A percentile compares a stretch with the other conserved stretches of the same genome.
phyloP scores from a whole-genome alignment of 2,888 invertebrate species.

The Cyrtodaria siliqua region DNA sequence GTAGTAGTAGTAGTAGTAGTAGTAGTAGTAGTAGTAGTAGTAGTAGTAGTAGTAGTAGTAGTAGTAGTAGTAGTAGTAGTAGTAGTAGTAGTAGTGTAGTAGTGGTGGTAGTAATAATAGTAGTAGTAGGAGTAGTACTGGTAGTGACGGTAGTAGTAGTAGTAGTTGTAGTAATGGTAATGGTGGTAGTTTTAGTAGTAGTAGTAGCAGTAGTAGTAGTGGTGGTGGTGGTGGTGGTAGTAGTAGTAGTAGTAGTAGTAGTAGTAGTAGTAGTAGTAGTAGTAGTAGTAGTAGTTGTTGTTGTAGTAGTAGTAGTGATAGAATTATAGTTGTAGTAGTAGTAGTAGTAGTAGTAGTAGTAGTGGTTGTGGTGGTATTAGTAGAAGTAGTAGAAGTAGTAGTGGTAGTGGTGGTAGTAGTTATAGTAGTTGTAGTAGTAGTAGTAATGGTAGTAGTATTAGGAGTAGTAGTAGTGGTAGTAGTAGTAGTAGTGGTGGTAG shows the following conservation, averaged over 20 bases:
- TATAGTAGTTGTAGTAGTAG: background rate
- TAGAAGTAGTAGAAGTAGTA: too few relatives aligned
- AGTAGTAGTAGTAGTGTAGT: constrained; percentile 18
- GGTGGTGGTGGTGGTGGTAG: constrained; percentile 2
- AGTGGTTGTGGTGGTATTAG: too few relatives aligned
- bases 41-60: constrained; percentile 36
- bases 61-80: constrained; percentile 31
- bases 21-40: constrained; percentile 20
- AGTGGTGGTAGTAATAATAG: constrained; percentile 26
- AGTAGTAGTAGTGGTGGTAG: constrained; percentile 1
- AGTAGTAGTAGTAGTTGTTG: constrained; percentile 1
- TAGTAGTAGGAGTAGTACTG: constrained; percentile 28
- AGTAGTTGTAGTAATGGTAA: constrained; percentile 11
- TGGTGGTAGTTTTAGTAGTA: constrained; percentile 13
- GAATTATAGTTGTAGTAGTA: background rate
- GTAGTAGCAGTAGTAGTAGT: constrained; percentile 11
- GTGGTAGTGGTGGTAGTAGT: background rate
- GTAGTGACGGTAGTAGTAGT: constrained; percentile 16
- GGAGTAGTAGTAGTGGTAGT: constrained; percentile 4
- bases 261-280: constrained; percentile 6
- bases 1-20: constrained; percentile 30
- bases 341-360: background rate
- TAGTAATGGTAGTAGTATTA: background rate
- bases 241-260: constrained; percentile 6
- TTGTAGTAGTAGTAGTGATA: background rate